A percentile compares a stretch with the other conserved stretches of the same genome.
Evolutionary conservation across 2,797 vertebrate species (phyloP).

Genomic region (Graptemys geographica): DNA sequence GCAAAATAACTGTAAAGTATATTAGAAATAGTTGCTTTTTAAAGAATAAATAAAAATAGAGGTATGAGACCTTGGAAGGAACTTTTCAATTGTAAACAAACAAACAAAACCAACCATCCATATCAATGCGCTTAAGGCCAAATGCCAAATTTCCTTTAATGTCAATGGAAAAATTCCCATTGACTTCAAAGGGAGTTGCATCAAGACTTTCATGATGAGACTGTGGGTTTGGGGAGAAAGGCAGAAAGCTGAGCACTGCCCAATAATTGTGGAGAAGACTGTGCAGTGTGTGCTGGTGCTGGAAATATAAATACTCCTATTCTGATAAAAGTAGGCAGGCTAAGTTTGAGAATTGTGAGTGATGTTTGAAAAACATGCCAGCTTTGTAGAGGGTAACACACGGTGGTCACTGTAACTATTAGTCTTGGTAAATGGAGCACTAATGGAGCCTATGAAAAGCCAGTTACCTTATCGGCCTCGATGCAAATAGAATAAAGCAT

Average conservation of each 20-base stretch:
- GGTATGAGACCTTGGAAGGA: background rate
- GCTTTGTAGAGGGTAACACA: rapidly evolving
- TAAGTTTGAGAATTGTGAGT: rapidly evolving
- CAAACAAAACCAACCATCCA: background rate
- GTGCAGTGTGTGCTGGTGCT: rapidly evolving
- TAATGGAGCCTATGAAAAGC: rapidly evolving
- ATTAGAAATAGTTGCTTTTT: background rate
- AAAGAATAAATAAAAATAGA: background rate
- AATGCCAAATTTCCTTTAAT: background rate
- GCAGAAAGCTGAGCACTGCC: background rate
- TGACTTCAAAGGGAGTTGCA: background rate
- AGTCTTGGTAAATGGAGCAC: rapidly evolving
- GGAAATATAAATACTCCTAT: background rate
- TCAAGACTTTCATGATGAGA: background rate
- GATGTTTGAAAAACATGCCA: rapidly evolving
- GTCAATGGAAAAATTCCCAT: background rate
- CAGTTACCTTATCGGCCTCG: rapidly evolving
- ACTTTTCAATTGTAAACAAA: rapidly evolving
- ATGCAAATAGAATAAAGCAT: background rate
- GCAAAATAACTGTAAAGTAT: background rate
- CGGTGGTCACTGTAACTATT: rapidly evolving
- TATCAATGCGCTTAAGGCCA: rapidly evolving
- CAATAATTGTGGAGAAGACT: background rate
- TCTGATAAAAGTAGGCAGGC: rapidly evolving
- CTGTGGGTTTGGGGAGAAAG: background rate